Evolutionary conservation across 2,113 vertebrate genomes (phyloP).

Genomic region (Hippoglossus stenolepis): DNA sequence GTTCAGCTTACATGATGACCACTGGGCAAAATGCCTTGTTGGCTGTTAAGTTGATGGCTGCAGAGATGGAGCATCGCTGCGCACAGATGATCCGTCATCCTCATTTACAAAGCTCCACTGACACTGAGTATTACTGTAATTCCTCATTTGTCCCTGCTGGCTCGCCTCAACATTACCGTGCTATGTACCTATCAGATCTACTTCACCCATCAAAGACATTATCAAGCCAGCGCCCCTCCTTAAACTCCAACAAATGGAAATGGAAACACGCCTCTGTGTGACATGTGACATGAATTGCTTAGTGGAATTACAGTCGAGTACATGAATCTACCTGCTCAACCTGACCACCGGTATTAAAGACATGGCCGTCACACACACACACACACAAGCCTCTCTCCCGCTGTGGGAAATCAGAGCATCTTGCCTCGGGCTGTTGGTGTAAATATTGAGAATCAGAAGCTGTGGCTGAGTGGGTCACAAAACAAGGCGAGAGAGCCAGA

Average conservation of each 20-base stretch:
- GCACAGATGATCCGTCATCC: constrained; percentile 43
- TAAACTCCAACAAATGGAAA: background rate
- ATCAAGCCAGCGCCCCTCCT: background rate
- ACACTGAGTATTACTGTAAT: constrained; percentile 22
- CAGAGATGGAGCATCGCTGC: constrained; percentile 19
- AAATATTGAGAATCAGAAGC: constrained; percentile 55
- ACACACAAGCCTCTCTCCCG: constrained; percentile 22
- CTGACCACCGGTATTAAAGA: constrained; percentile 45
- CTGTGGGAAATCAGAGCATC: constrained; percentile 65
- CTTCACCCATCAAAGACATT: constrained; percentile 18
- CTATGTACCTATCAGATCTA: background rate
- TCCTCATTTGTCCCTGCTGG: constrained; percentile 20
- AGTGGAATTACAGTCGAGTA: constrained; percentile 22
- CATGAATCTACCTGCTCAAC: constrained; percentile 40
- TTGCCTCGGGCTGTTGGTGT: constrained; percentile 62
- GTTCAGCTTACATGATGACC: constrained; percentile 42
- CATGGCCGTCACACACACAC: constrained; percentile 18
- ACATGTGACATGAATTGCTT: background rate
- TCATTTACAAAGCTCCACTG: constrained; percentile 44
- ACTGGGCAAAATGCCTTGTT: constrained; percentile 4
- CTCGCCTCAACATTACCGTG: constrained; percentile 16
- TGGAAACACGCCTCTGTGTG: background rate
- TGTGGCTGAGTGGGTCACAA: constrained; percentile 47
- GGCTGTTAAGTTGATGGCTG: constrained; percentile 26
- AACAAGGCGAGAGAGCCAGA: constrained; percentile 21